Evolutionary conservation across 2,113 vertebrate genomes (phyloP).

Genomic region (Sturnira hondurensis): DNA sequence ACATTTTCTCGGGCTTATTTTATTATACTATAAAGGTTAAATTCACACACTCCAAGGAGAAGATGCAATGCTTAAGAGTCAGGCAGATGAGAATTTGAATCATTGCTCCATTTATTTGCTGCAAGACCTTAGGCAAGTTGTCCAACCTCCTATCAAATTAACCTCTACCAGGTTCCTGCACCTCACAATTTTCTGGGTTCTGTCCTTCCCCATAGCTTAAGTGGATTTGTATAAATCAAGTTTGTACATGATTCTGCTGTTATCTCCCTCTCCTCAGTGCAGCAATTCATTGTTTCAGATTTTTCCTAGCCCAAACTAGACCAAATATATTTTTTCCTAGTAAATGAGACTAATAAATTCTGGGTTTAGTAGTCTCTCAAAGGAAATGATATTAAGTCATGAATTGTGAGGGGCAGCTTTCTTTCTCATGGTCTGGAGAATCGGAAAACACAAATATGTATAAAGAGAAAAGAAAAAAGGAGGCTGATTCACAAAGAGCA

Average conservation of each 20-base stretch:
- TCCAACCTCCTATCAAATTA: background rate
- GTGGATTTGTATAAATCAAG: background rate
- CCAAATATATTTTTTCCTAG: background rate
- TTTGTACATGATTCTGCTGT: background rate
- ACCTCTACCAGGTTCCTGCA: background rate
- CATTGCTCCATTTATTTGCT: background rate
- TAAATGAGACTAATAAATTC: background rate
- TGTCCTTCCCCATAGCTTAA: background rate
- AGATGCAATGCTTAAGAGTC: background rate
- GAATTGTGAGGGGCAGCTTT: background rate
- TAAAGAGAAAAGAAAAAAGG: background rate
- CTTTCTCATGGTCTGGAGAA: background rate
- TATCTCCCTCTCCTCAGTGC: background rate
- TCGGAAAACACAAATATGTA: background rate
- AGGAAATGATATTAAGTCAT: background rate
- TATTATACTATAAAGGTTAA: background rate
- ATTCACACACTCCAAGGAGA: background rate
- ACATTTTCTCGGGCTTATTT: background rate
- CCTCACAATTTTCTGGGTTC: background rate
- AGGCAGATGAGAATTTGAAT: background rate
- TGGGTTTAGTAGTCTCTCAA: background rate
- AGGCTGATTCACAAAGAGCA: background rate
- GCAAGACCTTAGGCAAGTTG: background rate
- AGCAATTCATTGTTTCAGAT: background rate
- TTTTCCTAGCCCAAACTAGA: background rate